Evolutionary conservation across 2,888 invertebrate genomes (phyloP).

Genomic region (Erebia palarica): DNA sequence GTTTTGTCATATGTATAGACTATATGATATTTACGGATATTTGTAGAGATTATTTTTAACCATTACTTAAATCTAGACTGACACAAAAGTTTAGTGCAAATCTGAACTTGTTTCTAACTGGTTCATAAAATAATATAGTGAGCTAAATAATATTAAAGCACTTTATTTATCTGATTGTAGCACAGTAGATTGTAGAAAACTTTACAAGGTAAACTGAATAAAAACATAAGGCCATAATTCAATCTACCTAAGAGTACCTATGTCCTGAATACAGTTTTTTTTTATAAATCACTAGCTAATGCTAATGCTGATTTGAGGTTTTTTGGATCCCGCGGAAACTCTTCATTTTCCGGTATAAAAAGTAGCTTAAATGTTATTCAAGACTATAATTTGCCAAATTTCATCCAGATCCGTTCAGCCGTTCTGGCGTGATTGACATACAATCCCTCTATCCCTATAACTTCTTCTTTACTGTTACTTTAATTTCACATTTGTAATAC

Average conservation of each 20-base stretch:
- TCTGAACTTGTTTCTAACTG: conserved; percentile 10
- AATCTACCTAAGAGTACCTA: neutral
- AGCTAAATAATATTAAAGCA: neutral
- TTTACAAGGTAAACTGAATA: conserved; percentile 19
- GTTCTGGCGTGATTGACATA: no score
- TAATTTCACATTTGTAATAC: neutral
- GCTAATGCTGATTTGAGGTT: no score
- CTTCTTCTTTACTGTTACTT: no score
- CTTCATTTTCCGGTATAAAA: no score
- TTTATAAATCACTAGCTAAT: neutral
- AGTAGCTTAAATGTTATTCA: no score
- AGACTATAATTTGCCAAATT: no score
- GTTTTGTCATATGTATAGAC: neutral
- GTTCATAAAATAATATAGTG: conserved; percentile 7
- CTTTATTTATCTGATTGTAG: conserved; percentile 18
- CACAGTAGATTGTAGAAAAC: no score
- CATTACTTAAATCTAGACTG: neutral
- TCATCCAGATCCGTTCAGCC: no score
- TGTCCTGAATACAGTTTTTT: neutral
- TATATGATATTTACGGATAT: neutral
- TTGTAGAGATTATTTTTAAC: neutral
- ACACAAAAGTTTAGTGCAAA: conserved; percentile 3
- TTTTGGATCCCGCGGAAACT: no score
- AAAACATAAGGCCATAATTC: conserved; percentile 22
- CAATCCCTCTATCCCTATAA: no score